These are phyloP conservation scores for Corydoras maculifer DNA, from an alignment of 2,113 vertebrate genomes.

Conservation along the genomic window DNA sequence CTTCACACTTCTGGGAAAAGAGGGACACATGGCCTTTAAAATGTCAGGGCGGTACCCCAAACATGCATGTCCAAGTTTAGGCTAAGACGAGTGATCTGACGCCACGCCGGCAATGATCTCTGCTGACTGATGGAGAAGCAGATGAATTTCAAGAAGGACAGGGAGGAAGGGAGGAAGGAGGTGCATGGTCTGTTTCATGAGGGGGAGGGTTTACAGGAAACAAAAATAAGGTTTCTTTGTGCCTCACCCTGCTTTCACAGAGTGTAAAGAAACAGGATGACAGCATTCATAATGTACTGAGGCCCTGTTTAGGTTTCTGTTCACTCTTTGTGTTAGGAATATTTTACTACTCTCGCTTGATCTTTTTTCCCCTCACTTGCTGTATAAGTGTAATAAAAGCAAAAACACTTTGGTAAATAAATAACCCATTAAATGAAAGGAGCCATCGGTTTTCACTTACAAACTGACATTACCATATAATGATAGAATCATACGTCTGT, in stretches of 20 bases:
- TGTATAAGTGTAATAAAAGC: too few relatives aligned
- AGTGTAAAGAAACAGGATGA: conserved; percentile 20
- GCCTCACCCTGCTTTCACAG: conserved; percentile 38
- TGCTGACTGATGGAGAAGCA: conserved; percentile 42
- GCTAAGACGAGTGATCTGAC: too few relatives aligned
- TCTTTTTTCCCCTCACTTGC: too few relatives aligned
- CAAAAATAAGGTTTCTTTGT: conserved; percentile 33
- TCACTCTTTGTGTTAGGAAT: background rate
- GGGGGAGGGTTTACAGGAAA: conserved; percentile 25
- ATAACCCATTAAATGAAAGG: too few relatives aligned
- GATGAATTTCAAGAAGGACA: conserved; percentile 26
- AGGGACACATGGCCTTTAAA: conserved; percentile 16
- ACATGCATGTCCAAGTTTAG: background rate
- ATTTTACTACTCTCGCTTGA: background rate
- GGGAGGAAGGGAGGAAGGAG: conserved; percentile 2
- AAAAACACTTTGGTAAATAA: too few relatives aligned
- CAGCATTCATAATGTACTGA: conserved; percentile 7
- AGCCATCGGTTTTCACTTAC: too few relatives aligned
- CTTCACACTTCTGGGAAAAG: conserved; percentile 25
- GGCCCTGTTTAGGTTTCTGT: conserved; percentile 22
- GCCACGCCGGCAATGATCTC: too few relatives aligned
- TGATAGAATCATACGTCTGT: too few relatives aligned
- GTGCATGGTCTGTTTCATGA: conserved; percentile 19
- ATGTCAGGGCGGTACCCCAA: conserved; percentile 27
- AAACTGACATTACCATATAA: too few relatives aligned